phyloP scores from a whole-genome alignment of 2,113 vertebrate species.

The Montifringilla adamsi region DNA sequence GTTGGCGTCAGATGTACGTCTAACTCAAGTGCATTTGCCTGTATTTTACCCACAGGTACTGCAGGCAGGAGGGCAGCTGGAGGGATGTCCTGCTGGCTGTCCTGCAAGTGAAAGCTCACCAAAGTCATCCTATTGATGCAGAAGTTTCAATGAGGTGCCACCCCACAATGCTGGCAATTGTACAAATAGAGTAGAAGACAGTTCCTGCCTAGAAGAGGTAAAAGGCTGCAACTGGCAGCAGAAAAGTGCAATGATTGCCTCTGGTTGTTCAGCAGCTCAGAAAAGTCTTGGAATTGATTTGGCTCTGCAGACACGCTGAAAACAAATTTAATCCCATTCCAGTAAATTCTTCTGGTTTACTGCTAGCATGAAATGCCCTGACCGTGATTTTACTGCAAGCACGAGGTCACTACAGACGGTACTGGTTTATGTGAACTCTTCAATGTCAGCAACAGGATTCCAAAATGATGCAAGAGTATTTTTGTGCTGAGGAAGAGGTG shows the following conservation, averaged over 20 bases:
- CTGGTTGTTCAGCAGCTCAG: slow-evolving; percentile 35
- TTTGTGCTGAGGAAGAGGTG: not conserved
- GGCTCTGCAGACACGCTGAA: not conserved
- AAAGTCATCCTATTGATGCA: not conserved
- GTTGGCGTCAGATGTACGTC: not conserved
- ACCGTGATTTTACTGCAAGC: not conserved
- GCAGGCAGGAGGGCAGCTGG: not conserved
- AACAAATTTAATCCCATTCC: slow-evolving; percentile 11
- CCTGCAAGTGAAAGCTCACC: not conserved
- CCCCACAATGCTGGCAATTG: not conserved
- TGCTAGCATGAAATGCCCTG: not conserved
- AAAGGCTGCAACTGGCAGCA: not conserved
- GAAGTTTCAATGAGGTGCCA: not conserved
- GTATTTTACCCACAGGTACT: not conserved
- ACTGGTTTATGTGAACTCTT: not conserved
- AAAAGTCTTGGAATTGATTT: slow-evolving; percentile 21
- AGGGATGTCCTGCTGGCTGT: not conserved
- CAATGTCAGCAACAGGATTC: not conserved
- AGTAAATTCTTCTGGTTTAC: slow-evolving; percentile 8
- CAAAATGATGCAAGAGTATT: not conserved
- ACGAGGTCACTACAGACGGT: not conserved
- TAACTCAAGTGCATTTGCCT: not conserved
- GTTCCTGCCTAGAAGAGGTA: not conserved
- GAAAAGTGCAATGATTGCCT: slow-evolving; percentile 8
- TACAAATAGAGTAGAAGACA: not conserved